Evolutionary conservation across 2,888 invertebrate genomes (phyloP), one percentile per base, ranked within the genome.

Genomic region (Tolmerus cingulatus): DNA sequence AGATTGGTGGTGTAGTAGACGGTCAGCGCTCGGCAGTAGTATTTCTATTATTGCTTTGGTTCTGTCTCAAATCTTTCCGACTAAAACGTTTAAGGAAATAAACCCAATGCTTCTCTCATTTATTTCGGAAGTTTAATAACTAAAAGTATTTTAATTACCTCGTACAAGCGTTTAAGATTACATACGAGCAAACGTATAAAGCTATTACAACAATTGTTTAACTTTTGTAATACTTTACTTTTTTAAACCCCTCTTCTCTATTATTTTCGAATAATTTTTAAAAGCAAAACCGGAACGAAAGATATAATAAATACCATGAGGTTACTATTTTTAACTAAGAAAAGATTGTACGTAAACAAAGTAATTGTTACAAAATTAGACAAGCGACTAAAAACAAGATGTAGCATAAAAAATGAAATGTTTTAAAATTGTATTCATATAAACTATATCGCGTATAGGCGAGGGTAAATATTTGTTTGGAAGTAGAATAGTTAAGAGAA

Each of bases 381-480:
- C 51, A 82, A 57, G 30, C 37, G 57, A 57, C 82, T 37, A 79
- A 79, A 57, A 27, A 57, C 5, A 23, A 57, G 12, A 57, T 27
- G 2, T 27, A 82, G 57, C 82, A 82, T 82, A 37, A 57, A 82
- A 46, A 82, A 82, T 57, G 66, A 82, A 82, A 46, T 34, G 57
- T 57, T 82, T 37, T 76, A 76, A 37, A 76, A 19, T n/a, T 76
- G 76, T 51, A 81, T 81, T 55, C 27, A 81, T 81, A 81, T 82
- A 37, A 66, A 82, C 66, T 66, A 82, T 82, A 82, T 82, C 82
- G 66, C 57, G 82, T n/a, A 57, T 37, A 82, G 82, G 37, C 66
- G 82, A 82, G 82, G 66, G 82, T 82, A 82, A 82, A 66, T 37
- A 23, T 82, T 78, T 78, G 40, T 82, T 82, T 19, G n/a, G 19